phyloP scores from a whole-genome alignment of 2,113 vertebrate genomes.

The Naja naja region DNA sequence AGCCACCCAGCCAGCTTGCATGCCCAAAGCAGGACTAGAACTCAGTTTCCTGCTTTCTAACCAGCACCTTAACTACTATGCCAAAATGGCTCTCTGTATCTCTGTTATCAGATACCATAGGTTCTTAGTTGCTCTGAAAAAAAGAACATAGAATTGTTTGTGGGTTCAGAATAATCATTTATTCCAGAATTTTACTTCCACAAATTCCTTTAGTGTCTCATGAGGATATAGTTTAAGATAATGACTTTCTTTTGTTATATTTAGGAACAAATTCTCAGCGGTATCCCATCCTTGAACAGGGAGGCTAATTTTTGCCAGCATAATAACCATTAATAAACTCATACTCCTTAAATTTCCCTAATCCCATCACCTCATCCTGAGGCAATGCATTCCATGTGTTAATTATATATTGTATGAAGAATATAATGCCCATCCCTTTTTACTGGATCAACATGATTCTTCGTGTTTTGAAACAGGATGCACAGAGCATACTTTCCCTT shows the following conservation, averaged over 20 bases:
- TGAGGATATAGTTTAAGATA: not conserved
- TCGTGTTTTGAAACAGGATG: not conserved
- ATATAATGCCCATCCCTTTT: not conserved
- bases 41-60: not conserved
- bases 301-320: not conserved
- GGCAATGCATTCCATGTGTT: not conserved
- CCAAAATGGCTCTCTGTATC: not conserved
- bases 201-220: not conserved
- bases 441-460: slow-evolving; percentile 1
- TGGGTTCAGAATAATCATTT: not conserved
- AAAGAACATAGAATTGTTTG: not conserved
- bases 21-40: not conserved
- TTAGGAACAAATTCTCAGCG: not conserved
- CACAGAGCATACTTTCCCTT: not conserved
- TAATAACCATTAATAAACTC: slow-evolving; percentile 4
- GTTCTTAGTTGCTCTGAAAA: not conserved
- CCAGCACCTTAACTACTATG: not conserved
- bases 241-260: not conserved
- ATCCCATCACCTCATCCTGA: not conserved
- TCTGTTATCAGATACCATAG: not conserved
- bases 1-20: not conserved
- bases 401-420: not conserved
- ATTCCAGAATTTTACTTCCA: not conserved
- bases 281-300: not conserved
- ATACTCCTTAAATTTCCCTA: not conserved